Evolutionary conservation across 2,113 vertebrate genomes (phyloP).

Genomic region (Percina caprodes): DNA sequence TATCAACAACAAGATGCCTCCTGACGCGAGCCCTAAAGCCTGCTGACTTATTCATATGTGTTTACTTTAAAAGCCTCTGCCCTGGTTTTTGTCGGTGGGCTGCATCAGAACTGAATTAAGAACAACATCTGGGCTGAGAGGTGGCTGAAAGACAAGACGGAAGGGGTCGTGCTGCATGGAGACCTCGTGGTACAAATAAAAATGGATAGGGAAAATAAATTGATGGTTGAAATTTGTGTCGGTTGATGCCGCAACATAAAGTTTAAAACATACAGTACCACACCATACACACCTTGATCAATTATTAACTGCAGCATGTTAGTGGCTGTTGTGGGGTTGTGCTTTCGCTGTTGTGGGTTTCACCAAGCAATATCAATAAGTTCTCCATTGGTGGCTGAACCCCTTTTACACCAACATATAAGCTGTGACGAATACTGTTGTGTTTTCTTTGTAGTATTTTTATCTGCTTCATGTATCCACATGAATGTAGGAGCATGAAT

Average conservation of each 20-base stretch:
- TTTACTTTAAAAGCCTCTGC: conserved; percentile 79
- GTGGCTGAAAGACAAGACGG: conserved; percentile 15
- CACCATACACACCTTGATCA: conserved; percentile 27
- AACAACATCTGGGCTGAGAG: conserved; percentile 62
- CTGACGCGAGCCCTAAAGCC: conserved; percentile 79
- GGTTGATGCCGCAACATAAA: neutral
- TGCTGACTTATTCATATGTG: conserved; percentile 85
- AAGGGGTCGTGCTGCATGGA: neutral
- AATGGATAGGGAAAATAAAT: conserved; percentile 3
- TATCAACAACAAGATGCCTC: conserved; percentile 84
- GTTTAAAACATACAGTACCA: neutral
- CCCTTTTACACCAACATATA: conserved; percentile 30
- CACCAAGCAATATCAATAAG: conserved; percentile 38
- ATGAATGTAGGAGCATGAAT: conserved; percentile 39
- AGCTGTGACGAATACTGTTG: conserved; percentile 23
- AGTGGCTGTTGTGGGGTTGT: conserved; percentile 33
- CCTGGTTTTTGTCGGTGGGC: conserved; percentile 72
- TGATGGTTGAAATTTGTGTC: neutral
- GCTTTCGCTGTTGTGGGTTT: conserved; percentile 34
- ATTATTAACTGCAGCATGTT: conserved; percentile 37
- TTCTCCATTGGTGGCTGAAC: conserved; percentile 22
- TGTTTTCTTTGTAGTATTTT: conserved; percentile 25
- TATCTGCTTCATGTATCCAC: conserved; percentile 10
- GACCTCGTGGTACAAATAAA: conserved; percentile 1
- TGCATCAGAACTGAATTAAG: conserved; percentile 68